Evolutionary conservation across 2,113 vertebrate species (phyloP).

Genomic region (Anas platyrhynchos): DNA sequence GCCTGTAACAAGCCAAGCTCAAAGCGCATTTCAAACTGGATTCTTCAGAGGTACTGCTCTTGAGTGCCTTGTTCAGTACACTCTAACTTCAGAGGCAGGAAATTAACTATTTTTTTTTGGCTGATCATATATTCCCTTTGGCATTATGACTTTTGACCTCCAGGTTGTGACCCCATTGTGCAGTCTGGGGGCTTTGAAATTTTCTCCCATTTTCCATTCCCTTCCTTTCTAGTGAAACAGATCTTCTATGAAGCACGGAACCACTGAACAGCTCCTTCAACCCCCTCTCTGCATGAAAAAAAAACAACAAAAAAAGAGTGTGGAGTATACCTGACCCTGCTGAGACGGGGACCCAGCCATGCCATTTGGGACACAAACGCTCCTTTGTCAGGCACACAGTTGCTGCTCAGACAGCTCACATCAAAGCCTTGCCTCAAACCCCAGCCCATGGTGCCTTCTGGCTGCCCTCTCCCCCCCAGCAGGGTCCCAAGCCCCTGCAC

Average conservation of each 20-base stretch:
- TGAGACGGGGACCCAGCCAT: background rate
- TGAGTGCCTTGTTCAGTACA: constrained; percentile 23
- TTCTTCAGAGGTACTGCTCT: constrained; percentile 42
- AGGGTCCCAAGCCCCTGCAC: background rate
- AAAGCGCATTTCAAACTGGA: constrained; percentile 45
- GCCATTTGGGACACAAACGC: background rate
- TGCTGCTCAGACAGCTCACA: background rate
- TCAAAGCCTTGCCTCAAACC: background rate
- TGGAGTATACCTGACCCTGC: background rate
- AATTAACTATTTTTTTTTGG: constrained; percentile 13
- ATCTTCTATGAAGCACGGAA: background rate
- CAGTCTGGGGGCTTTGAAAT: constrained; percentile 39
- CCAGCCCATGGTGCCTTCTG: background rate
- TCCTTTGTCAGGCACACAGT: background rate
- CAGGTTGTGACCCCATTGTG: background rate
- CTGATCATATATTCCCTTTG: constrained; percentile 55
- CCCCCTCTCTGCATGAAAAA: background rate
- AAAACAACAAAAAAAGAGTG: background rate
- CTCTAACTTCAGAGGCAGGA: constrained; percentile 35
- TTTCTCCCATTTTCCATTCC: background rate
- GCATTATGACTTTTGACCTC: constrained; percentile 5
- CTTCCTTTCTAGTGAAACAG: constrained; percentile 6
- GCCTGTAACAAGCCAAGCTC: constrained; percentile 48
- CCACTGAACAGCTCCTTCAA: background rate
- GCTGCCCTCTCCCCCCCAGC: background rate